Evolutionary conservation across 2,888 invertebrate genomes (phyloP), one percentile per base, ranked within the genome.

Genomic region (Cheilosia scutellata): DNA sequence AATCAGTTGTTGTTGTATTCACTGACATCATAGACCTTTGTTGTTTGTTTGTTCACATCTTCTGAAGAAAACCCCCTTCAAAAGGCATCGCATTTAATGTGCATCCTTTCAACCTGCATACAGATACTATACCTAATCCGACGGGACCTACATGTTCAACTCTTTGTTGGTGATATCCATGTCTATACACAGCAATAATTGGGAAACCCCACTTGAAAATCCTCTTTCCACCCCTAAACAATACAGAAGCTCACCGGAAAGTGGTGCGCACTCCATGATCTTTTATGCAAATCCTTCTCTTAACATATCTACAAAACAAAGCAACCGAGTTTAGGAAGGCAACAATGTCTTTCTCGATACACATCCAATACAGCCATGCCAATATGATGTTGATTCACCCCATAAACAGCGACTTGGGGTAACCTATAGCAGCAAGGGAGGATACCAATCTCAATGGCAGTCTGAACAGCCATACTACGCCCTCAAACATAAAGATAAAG

Each of bases 21-120:
- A 33, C n/a, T 25, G 62, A 49, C 49, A 37, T 13, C 47, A 33
- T 58, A 47, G 29, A 62, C 60, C 53, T 62, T 37, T 60, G 44
- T 29, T 49, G 49, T 60, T 33, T 60, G 33, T 68, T 60, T 77
- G 37, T 70, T 53, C 77, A 68, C 33, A 37, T 37, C 11, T 9
- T 53, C 62, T 60, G 16, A 16, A 53, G 25, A 27, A 6, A 62
- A 53, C 68, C 68, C 16, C 62, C 11, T 37, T 37, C 42, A 13
- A 42, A 70, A 68, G 53, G 68, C 55, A 77, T 77, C 44, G 44
- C 68, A 77, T 77, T 70, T 62, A 77, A 68, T 77, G 62, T 70
- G 60, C 68, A 68, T 70, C 53, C 60, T 44, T 44, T 66, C 29
- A 6, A 20, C 40, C n/a, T 58, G 31, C 16, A 13, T 27, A 27